Percentiles rank a stretch among this genome's conserved stretches.
phyloP scores from a whole-genome alignment of 2,888 invertebrate genomes.

The Carterocephalus palaemon region DNA sequence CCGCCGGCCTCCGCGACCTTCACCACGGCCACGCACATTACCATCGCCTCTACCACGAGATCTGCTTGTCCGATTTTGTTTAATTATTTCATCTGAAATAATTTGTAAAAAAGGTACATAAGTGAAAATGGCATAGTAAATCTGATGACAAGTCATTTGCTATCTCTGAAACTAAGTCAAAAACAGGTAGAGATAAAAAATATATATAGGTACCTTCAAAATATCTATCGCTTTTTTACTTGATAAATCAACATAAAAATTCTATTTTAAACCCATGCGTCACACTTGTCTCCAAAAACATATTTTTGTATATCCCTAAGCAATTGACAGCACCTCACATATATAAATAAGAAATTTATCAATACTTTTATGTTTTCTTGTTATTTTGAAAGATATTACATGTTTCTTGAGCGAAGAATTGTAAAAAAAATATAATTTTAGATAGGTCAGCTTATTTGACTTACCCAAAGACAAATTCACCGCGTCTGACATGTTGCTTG shows the following conservation, averaged over 20 bases:
- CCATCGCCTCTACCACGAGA: conserved; percentile 56
- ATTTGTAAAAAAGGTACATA: conserved; percentile 1
- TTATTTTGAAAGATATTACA: not conserved
- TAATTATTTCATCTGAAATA: conserved; percentile 65
- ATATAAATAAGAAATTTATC: no score
- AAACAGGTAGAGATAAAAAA: no score
- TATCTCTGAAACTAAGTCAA: no score
- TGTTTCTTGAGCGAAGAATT: not conserved
- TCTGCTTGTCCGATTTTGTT: conserved; percentile 58
- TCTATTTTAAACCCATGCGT: conserved; percentile 25
- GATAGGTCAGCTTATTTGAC: conserved; percentile 36
- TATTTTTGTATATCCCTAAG: conserved; percentile 6
- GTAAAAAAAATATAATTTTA: no score
- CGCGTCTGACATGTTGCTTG: conserved; percentile 53
- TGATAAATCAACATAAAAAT: not conserved
- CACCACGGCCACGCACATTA: conserved; percentile 36
- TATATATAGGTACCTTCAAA: no score
- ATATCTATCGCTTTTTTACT: no score
- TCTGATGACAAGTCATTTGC: no score
- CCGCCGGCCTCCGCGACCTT: conserved; percentile 43
- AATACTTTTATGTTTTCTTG: no score
- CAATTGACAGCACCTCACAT: no score
- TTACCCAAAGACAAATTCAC: conserved; percentile 70
- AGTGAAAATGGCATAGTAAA: not conserved
- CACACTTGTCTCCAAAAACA: conserved; percentile 9